Percentiles rank a stretch among this genome's conserved stretches.
Conservation (phyloP, 1,140 invertebrate species). For the Drosophila bifasciata region DNA sequence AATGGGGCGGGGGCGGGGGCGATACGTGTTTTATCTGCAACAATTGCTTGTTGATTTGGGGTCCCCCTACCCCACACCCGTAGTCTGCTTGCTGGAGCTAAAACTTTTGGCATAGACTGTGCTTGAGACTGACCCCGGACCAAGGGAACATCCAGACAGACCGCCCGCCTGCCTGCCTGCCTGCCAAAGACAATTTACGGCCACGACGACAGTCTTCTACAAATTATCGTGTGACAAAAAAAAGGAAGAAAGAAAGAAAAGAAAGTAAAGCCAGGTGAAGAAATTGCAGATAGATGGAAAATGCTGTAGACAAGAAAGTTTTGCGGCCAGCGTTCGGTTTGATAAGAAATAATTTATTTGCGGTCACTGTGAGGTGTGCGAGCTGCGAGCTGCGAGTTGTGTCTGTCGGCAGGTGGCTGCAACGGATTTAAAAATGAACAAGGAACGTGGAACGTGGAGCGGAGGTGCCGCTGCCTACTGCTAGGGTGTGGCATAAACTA, state of each 20-base stretch:
- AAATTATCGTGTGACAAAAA: constrained; percentile 76
- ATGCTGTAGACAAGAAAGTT: constrained; percentile 59
- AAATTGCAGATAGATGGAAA: constrained; percentile 23
- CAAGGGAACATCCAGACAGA: constrained; percentile 32
- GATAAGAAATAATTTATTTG: constrained; percentile 82
- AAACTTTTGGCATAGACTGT: constrained; percentile 67
- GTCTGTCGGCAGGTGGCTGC: constrained; percentile 29
- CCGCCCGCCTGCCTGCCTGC: constrained; percentile 59
- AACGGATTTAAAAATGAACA: constrained; percentile 41
- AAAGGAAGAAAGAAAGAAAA: constrained; percentile 20
- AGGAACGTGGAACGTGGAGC: not conserved
- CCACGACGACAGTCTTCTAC: constrained; percentile 66
- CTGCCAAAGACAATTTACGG: constrained; percentile 80
- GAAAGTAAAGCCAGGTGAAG: constrained; percentile 21
- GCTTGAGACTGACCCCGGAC: constrained; percentile 22
- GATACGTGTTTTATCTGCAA: constrained; percentile 76
- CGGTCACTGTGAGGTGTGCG: no score
- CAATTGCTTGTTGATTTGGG: constrained; percentile 80
- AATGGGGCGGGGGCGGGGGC: no score
- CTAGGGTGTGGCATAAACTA: constrained; percentile 19
- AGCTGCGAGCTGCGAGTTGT: no score
- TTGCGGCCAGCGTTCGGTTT: constrained; percentile 69
- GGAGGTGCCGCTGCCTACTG: constrained; percentile 45
- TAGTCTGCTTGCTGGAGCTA: constrained; percentile 37
- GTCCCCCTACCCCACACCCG: constrained; percentile 22